phyloP scores from a whole-genome alignment of 2,797 vertebrate species.

The Eleutherodactylus coqui region DNA sequence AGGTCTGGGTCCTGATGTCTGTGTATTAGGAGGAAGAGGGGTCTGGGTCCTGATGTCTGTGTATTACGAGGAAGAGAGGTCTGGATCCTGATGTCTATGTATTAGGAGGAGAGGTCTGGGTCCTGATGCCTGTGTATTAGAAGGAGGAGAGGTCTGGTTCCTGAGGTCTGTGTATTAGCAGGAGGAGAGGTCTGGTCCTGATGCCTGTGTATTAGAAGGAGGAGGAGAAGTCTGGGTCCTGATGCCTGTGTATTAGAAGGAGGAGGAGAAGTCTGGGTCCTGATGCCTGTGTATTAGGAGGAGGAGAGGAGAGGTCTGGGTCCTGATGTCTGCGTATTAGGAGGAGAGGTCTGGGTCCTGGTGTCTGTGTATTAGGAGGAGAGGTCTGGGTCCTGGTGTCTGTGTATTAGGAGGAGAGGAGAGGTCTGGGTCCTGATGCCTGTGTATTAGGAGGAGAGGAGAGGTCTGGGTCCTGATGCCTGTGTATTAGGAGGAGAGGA shows the following conservation, averaged over 20 bases:
- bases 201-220: slow-evolving; percentile 14
- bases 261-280: neutral
- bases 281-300: neutral
- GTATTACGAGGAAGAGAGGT: slow-evolving; percentile 18
- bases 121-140: neutral
- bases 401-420: slow-evolving; percentile 13
- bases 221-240: neutral
- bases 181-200: neutral
- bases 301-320: neutral
- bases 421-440: neutral
- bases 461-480: neutral
- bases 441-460: slow-evolving; percentile 20
- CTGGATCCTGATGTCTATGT: slow-evolving; percentile 2
- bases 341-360: neutral
- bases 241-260: slow-evolving; percentile 14
- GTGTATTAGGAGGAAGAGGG: slow-evolving; percentile 34
- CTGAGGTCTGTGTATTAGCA: slow-evolving; percentile 29
- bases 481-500: slow-evolving; percentile 8
- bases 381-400: neutral
- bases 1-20: slow-evolving; percentile 25
- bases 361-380: neutral
- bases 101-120: neutral
- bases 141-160: neutral
- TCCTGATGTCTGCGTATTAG: neutral
- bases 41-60: slow-evolving; percentile 7